Evolutionary conservation across 2,888 invertebrate species (phyloP), one percentile per base, ranked within the genome.

Genomic region (Stenoptilia bipunctidactyla): DNA sequence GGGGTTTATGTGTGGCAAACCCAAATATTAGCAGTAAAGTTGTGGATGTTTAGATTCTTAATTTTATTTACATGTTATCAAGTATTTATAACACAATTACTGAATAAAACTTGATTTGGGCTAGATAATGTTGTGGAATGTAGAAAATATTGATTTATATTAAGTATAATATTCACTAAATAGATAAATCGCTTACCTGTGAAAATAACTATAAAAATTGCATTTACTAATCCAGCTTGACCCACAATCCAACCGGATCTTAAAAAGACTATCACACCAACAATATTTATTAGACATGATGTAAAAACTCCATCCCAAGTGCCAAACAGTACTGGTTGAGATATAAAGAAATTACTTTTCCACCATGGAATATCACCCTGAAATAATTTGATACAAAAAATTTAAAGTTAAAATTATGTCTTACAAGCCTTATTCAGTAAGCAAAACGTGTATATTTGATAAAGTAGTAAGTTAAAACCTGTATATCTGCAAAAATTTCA

Each of bases 241-340:
- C 93, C 97, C 39, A 98, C 97, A 62, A 98, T 95, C 98, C 98
- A 98, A 47, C 98, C 98, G 45, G 97, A 95, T 56, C 98, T 86
- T 44, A 98, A 85, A 75, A 98, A 98, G 45, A 98, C 96, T 69
- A 98, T 97, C 0, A 98, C 97, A 60, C 98, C 97, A 83, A 98
- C 96, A 43, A 98, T 95, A 75, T 98, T 98, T 62, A 98, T 96
- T 58, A 98, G 89, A 66, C 97, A 97, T 39, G 97, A 96, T 40
- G 97, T 97, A 68, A 97, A 98, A 5, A 98, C 98, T 48, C 98
- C 98, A 77, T 98, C 98, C 95, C 96, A 98, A 1, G 97, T 96
- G 10, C 98, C 97, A 84, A 98, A 98, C 39, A 97, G 83, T 40
- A 97, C 93, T 27, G 96, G 97, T 71, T 97, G 95, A 25, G 96